Conservation (phyloP, 2,888 invertebrate species). For the Steinernema carpocapsae region DNA sequence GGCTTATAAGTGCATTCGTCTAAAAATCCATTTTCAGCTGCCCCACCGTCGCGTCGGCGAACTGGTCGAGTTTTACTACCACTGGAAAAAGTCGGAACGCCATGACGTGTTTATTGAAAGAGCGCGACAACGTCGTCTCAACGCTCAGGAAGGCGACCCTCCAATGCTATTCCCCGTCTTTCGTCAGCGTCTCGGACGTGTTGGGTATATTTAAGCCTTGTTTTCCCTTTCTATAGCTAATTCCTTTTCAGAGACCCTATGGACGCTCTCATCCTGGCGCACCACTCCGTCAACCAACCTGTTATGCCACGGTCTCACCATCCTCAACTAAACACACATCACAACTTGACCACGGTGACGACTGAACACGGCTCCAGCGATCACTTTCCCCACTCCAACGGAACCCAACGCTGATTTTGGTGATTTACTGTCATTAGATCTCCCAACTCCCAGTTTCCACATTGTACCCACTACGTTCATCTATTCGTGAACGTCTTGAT, state of each 20-base stretch:
- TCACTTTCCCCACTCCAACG: too few relatives aligned
- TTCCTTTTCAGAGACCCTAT: constrained; percentile 37
- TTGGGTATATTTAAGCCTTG: constrained; percentile 27
- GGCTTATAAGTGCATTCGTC: too few relatives aligned
- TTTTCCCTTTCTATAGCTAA: background rate
- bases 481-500: too few relatives aligned
- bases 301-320: background rate
- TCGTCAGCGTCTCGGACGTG: constrained; percentile 1
- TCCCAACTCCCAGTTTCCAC: background rate
- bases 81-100: constrained; percentile 98
- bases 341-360: too few relatives aligned
- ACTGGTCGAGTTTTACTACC: constrained; percentile 85
- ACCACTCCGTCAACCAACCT: background rate
- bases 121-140: constrained; percentile 73
- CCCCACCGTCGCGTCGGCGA: constrained; percentile 92
- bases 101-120: constrained; percentile 87
- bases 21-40: constrained; percentile 75
- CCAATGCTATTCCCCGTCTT: constrained; percentile 20
- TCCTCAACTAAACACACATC: background rate
- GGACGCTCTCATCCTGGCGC: constrained; percentile 31
- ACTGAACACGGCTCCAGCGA: too few relatives aligned
- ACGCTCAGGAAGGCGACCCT: constrained; percentile 76
- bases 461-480: too few relatives aligned
- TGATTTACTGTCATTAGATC: background rate
- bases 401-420: background rate